These are phyloP conservation scores for Ardeotis arabs DNA, from an alignment of 2,113 vertebrate species.

Conservation along the genomic window DNA sequence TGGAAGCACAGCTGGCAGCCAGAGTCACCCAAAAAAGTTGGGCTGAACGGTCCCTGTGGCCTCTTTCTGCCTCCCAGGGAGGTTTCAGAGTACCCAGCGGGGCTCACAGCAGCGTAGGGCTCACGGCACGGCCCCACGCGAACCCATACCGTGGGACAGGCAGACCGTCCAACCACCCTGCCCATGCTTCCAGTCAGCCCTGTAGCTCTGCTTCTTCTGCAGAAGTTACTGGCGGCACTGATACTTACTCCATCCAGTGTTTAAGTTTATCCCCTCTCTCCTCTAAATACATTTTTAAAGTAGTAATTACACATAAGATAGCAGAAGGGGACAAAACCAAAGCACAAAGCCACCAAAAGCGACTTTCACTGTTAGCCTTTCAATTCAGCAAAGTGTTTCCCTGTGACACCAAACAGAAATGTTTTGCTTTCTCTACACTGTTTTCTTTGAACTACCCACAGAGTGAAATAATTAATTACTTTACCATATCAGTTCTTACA, in stretches of 20 bases:
- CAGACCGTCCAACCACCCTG: neutral
- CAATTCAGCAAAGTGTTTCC: neutral
- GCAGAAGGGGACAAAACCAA: neutral
- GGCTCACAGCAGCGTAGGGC: accelerated
- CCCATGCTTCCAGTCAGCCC: neutral
- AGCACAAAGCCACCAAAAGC: neutral
- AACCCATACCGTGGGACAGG: accelerated
- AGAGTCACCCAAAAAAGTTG: neutral
- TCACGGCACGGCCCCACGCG: accelerated
- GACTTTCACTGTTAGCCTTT: neutral
- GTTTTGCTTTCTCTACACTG: neutral
- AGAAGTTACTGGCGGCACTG: neutral
- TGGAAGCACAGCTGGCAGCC: neutral
- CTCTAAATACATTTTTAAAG: neutral
- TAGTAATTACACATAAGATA: neutral
- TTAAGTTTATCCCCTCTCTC: neutral
- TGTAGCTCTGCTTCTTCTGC: neutral
- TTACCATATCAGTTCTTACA: neutral
- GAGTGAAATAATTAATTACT: neutral
- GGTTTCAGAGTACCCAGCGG: neutral
- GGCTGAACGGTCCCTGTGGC: neutral
- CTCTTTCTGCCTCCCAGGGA: neutral
- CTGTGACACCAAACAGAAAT: neutral
- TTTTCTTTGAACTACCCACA: neutral
- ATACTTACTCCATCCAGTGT: neutral